Evolutionary conservation across 2,797 vertebrate species (phyloP).

Genomic region (Pachyuromys duprasi): DNA sequence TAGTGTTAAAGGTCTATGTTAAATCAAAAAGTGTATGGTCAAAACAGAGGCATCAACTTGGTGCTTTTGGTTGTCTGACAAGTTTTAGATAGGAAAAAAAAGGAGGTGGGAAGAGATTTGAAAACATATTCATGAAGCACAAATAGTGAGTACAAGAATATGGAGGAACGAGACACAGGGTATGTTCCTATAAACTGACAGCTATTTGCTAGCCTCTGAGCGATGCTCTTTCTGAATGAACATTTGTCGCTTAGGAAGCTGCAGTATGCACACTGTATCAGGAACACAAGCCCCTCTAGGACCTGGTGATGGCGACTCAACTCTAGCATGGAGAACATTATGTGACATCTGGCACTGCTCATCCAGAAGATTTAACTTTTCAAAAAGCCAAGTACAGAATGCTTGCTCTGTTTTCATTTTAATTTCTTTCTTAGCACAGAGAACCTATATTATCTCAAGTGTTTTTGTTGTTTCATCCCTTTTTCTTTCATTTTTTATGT

Average conservation of each 20-base stretch:
- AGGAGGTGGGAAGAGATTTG: background rate
- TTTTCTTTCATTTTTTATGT: conserved; percentile 6
- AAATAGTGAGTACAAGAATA: conserved; percentile 59
- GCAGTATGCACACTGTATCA: background rate
- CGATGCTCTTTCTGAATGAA: background rate
- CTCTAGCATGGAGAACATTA: background rate
- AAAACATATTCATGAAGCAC: conserved; percentile 42
- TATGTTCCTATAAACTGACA: background rate
- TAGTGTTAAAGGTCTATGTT: background rate
- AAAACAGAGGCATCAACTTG: background rate
- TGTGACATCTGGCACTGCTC: background rate
- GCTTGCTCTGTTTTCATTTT: conserved; percentile 57
- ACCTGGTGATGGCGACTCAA: background rate
- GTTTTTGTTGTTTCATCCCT: no score
- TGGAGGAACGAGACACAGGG: conserved; percentile 1
- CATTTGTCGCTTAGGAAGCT: conserved; percentile 40
- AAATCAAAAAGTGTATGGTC: background rate
- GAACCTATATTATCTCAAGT: background rate
- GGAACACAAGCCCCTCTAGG: conserved; percentile 36
- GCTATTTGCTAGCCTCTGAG: background rate
- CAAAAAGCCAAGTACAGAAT: background rate
- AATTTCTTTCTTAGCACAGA: conserved; percentile 31
- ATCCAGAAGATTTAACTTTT: background rate
- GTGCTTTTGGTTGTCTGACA: background rate
- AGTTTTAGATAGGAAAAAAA: background rate